These are phyloP conservation scores for Drosophila falleni DNA, from an alignment of 2,888 invertebrate species.

Conservation along the genomic window DNA sequence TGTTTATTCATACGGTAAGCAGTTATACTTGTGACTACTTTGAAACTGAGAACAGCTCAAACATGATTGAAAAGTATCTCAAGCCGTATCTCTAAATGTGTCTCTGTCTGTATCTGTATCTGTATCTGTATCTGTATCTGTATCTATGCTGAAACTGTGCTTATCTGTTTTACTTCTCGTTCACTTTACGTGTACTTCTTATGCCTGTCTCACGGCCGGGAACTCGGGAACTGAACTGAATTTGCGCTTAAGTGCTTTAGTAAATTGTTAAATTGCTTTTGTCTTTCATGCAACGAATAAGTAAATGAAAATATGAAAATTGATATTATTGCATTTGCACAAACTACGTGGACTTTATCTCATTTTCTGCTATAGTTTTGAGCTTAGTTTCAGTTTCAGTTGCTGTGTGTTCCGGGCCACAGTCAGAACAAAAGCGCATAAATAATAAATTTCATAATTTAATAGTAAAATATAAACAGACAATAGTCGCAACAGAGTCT, in stretches of 20 bases:
- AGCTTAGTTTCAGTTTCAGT: constrained; percentile 57
- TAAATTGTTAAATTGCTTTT: constrained; percentile 84
- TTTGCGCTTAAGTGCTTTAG: constrained; percentile 76
- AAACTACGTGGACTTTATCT: constrained; percentile 56
- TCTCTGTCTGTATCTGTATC: constrained; percentile 1
- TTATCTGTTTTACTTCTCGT: constrained; percentile 11
- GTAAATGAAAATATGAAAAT: constrained; percentile 75
- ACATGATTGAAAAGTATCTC: background rate
- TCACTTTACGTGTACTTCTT: constrained; percentile 6
- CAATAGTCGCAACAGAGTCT: background rate
- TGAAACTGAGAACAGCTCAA: constrained; percentile 36
- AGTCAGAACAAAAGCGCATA: constrained; percentile 29
- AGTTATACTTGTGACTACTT: constrained; percentile 26
- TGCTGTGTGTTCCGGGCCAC: constrained; percentile 37
- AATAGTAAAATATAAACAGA: constrained; percentile 38
- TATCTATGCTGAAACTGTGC: constrained; percentile 27
- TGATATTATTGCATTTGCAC: constrained; percentile 75
- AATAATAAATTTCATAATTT: constrained; percentile 44
- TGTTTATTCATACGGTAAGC: constrained; percentile 67
- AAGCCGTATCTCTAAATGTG: constrained; percentile 10
- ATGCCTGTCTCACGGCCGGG: constrained; percentile 23
- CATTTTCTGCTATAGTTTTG: constrained; percentile 52
- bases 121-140: constrained; percentile 15
- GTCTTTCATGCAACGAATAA: constrained; percentile 64
- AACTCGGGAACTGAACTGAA: constrained; percentile 46